A percentile compares a stretch with the other conserved stretches of the same genome.
These are phyloP conservation scores for Lycophotia porphyrea DNA, from an alignment of 2,888 invertebrate species.

Conservation along the genomic window DNA sequence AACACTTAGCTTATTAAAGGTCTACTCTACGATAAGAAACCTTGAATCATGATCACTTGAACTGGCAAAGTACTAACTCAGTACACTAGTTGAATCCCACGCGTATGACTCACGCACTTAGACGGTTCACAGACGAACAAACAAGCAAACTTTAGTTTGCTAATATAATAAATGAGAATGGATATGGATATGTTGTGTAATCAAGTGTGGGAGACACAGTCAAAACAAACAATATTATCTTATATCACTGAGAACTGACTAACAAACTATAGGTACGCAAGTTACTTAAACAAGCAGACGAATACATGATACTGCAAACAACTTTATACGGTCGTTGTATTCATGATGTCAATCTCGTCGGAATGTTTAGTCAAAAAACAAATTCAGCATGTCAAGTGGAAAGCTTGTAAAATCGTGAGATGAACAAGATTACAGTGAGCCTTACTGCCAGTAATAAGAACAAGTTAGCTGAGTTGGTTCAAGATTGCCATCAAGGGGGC, in stretches of 20 bases:
- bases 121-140: conserved; percentile 82
- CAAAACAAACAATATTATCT: conserved; percentile 56
- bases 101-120: conserved; percentile 82
- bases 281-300: conserved; percentile 11
- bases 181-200: conserved; percentile 46
- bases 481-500: conserved; percentile 69
- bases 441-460: conserved; percentile 63
- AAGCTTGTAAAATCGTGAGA: conserved; percentile 69
- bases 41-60: conserved; percentile 68
- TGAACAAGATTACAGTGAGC: conserved; percentile 66
- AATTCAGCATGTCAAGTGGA: conserved; percentile 60
- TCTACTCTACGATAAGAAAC: conserved; percentile 56
- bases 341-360: conserved; percentile 26
- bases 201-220: conserved; percentile 57
- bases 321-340: neutral
- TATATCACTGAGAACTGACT: conserved; percentile 44
- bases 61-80: conserved; percentile 60
- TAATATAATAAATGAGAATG: conserved; percentile 68
- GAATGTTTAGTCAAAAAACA: conserved; percentile 41
- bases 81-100: conserved; percentile 76
- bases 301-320: conserved; percentile 5
- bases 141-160: conserved; percentile 70
- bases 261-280: conserved; percentile 17
- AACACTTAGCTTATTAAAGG: conserved; percentile 52
- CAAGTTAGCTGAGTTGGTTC: conserved; percentile 62